These are phyloP conservation scores for Telmatochromis sp. DNA, from an alignment of 2,113 vertebrate genomes.

Conservation along the genomic window DNA sequence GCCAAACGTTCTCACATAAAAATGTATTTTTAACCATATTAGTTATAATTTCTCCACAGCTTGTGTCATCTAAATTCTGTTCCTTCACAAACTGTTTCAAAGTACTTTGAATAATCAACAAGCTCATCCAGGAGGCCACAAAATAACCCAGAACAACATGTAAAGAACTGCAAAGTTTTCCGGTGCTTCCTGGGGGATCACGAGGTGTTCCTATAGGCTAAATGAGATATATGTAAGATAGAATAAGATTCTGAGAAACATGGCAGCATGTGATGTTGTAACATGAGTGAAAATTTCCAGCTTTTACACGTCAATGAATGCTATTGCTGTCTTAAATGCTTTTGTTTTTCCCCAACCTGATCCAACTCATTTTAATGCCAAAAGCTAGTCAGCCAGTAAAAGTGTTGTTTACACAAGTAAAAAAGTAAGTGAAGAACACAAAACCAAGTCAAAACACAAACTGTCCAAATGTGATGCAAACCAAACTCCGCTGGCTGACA, in stretches of 20 bases:
- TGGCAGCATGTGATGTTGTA: background rate
- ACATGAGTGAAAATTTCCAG: background rate
- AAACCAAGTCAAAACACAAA: background rate
- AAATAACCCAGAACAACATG: background rate
- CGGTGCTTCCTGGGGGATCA: fast-evolving
- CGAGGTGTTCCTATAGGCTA: fast-evolving
- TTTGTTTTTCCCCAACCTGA: fast-evolving
- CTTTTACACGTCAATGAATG: fast-evolving
- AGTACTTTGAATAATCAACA: background rate
- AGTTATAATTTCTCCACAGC: background rate
- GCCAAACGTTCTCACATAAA: background rate
- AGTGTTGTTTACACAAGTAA: background rate
- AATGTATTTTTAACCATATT: background rate
- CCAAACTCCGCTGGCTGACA: background rate
- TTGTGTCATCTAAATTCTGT: background rate
- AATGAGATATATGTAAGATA: background rate
- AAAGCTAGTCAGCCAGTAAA: background rate
- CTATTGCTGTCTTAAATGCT: fast-evolving
- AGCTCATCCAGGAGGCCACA: fast-evolving
- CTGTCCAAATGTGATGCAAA: background rate
- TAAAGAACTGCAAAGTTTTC: background rate
- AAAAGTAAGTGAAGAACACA: background rate
- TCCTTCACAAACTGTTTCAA: background rate
- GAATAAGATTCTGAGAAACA: background rate
- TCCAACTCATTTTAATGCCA: background rate